These are phyloP conservation scores for Hystrix brachyura DNA, from an alignment of 2,113 vertebrate genomes.

Conservation along the genomic window DNA sequence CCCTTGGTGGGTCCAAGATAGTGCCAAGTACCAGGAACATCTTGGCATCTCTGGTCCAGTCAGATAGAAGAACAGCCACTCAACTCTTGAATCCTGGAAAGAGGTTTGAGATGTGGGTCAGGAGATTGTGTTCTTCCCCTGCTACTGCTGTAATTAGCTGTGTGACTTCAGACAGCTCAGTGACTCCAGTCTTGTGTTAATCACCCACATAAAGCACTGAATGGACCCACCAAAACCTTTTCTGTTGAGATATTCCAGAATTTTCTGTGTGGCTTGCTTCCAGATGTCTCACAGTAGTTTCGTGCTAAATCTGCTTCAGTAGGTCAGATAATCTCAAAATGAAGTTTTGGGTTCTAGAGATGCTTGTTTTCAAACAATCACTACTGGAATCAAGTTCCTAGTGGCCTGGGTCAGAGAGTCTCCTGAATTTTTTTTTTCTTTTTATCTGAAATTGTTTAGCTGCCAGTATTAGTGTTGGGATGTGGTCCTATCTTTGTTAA, in stretches of 20 bases:
- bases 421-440: neutral
- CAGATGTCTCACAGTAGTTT: neutral
- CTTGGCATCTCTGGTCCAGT: neutral
- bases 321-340: neutral
- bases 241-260: constrained; percentile 6
- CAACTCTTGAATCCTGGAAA: neutral
- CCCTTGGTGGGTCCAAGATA: neutral
- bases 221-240: neutral
- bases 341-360: neutral
- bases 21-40: neutral
- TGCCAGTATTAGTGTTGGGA: neutral
- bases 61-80: neutral
- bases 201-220: neutral
- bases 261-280: constrained; percentile 14
- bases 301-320: constrained; percentile 18
- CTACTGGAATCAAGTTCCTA: neutral
- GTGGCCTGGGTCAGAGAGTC: neutral
- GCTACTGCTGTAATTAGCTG: neutral
- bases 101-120: neutral
- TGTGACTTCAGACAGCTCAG: neutral
- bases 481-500: neutral
- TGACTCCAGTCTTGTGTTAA: neutral
- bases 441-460: neutral
- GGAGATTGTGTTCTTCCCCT: neutral
- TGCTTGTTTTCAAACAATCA: constrained; percentile 15